Conservation (phyloP, 2,888 invertebrate genomes). For the Escarpia spicata region DNA sequence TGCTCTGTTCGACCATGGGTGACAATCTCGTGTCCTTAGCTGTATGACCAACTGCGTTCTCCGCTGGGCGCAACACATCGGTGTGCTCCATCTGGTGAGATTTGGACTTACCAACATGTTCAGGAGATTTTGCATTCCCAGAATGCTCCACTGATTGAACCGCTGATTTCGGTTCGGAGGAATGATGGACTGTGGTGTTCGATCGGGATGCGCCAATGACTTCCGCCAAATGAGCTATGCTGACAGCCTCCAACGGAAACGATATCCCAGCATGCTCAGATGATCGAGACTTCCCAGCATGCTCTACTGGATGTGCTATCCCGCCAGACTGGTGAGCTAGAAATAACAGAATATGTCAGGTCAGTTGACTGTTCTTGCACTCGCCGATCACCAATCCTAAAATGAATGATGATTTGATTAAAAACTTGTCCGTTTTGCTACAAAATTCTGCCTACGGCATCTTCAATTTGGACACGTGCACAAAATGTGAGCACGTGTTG, state of each 20-base stretch:
- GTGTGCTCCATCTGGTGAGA: background rate
- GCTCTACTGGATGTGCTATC: background rate
- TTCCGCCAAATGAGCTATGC: background rate
- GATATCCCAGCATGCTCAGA: background rate
- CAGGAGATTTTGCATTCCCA: background rate
- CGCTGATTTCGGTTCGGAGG: background rate
- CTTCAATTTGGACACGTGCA: no score
- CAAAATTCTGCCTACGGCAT: no score
- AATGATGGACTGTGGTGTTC: background rate
- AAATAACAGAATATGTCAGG: background rate
- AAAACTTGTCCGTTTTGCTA: no score
- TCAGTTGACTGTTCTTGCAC: no score
- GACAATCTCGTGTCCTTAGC: background rate
- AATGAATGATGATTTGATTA: no score
- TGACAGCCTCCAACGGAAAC: background rate
- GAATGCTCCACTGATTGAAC: background rate
- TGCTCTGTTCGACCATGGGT: background rate
- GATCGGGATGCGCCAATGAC: slow-evolving; percentile 13
- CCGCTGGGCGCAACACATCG: background rate
- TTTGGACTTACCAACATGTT: background rate
- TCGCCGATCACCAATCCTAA: no score
- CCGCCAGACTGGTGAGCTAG: background rate
- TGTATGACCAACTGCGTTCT: background rate
- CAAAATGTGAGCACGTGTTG: no score
- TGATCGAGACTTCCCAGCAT: background rate